Evolutionary conservation across 2,113 vertebrate genomes (phyloP).

Genomic region (Nipponia nippon): DNA sequence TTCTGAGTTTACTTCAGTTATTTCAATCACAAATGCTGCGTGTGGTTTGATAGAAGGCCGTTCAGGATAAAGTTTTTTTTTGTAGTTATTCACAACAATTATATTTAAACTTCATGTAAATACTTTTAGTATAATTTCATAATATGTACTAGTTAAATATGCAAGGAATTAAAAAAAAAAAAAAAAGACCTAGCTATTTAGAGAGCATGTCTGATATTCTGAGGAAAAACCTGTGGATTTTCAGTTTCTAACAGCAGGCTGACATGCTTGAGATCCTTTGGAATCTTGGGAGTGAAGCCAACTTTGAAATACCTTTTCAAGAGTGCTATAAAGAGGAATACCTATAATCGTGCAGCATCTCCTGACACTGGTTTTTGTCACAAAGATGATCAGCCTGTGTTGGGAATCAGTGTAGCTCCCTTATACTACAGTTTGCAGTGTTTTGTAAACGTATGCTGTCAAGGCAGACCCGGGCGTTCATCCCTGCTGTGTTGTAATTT

Average conservation of each 20-base stretch:
- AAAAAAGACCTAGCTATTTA: not conserved
- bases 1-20: not conserved
- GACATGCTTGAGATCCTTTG: not conserved
- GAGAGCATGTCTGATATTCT: not conserved
- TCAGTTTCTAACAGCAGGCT: not conserved
- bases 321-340: not conserved
- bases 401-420: not conserved
- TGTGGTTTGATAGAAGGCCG: not conserved
- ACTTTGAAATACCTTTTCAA: not conserved
- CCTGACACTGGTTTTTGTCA: not conserved
- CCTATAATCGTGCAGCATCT: not conserved
- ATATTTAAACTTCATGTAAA: not conserved
- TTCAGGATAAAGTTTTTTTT: not conserved
- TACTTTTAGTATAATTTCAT: not conserved
- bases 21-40: not conserved
- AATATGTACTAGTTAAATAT: not conserved
- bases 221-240: not conserved
- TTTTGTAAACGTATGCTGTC: not conserved
- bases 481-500: not conserved
- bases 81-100: not conserved
- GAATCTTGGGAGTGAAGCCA: not conserved
- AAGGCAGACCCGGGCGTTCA: not conserved
- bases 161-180: not conserved
- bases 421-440: rapidly evolving
- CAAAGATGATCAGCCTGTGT: not conserved